Percentiles rank a stretch among this genome's conserved stretches.
Evolutionary conservation across 1,140 invertebrate species (phyloP).

Genomic region (Scaptomyza pallida): DNA sequence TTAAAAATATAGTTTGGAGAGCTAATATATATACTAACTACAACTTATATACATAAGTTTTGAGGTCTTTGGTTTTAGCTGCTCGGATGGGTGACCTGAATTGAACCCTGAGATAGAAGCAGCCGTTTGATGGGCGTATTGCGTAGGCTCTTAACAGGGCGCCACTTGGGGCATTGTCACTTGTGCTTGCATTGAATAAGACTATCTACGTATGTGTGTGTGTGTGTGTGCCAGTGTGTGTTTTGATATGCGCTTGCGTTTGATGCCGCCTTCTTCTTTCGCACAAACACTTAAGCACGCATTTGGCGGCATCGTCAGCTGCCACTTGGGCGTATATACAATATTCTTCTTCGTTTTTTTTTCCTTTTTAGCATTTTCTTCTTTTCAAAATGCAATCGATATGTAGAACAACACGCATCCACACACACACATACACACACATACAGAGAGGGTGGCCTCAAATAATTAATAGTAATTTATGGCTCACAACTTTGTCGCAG

Average conservation of each 20-base stretch:
- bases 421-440: constrained; percentile 27
- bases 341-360: no score
- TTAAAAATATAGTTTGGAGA: neutral
- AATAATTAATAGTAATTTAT: constrained; percentile 78
- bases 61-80: neutral
- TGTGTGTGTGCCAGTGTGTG: constrained; percentile 20
- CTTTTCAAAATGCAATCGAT: constrained; percentile 58
- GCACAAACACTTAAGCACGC: constrained; percentile 53
- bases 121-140: constrained; percentile 34
- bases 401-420: constrained; percentile 57
- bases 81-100: constrained; percentile 24
- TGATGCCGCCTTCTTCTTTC: constrained; percentile 36
- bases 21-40: no score
- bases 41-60: neutral
- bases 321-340: constrained; percentile 50
- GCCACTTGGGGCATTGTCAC: constrained; percentile 53
- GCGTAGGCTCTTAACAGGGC: constrained; percentile 45
- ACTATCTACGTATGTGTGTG: constrained; percentile 1
- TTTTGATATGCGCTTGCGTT: constrained; percentile 27
- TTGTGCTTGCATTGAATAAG: constrained; percentile 14
- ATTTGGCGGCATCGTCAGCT: constrained; percentile 57
- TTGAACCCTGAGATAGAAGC: constrained; percentile 35
- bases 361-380: constrained; percentile 13
- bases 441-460: constrained; percentile 28
- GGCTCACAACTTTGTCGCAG: constrained; percentile 48